Conservation (phyloP, 2,113 vertebrate genomes). For the Carlito syrichta region DNA sequence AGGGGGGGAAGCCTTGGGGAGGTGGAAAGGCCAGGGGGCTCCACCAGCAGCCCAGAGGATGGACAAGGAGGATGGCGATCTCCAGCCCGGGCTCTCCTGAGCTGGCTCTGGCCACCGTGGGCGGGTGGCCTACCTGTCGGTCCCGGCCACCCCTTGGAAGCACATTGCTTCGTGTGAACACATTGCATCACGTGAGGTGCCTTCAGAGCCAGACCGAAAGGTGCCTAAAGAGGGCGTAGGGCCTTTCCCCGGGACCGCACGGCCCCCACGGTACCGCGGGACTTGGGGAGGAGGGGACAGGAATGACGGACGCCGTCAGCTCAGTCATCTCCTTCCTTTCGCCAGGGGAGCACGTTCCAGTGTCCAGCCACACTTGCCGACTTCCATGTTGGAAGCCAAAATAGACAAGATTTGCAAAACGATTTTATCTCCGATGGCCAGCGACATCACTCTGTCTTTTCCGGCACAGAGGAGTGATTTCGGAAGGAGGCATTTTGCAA, state of each 20-base stretch:
- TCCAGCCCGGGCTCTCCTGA: fast-evolving
- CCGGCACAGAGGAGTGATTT: background rate
- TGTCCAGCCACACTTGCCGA: background rate
- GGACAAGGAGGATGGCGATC: background rate
- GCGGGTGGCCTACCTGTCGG: background rate
- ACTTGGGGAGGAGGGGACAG: background rate
- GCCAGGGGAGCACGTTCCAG: background rate
- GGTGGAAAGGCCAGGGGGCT: background rate
- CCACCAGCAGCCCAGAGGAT: background rate
- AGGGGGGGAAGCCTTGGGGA: fast-evolving
- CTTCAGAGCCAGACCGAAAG: background rate
- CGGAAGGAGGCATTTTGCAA: constrained; percentile 2
- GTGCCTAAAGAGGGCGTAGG: fast-evolving
- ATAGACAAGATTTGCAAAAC: background rate
- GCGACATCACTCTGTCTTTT: background rate
- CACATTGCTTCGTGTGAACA: background rate
- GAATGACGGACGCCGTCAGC: background rate
- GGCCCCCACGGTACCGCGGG: background rate
- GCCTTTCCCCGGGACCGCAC: background rate
- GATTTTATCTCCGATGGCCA: background rate
- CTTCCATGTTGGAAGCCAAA: background rate
- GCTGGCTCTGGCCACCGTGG: background rate
- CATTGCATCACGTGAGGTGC: too few relatives aligned
- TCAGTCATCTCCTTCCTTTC: background rate
- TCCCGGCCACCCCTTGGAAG: too few relatives aligned